Evolutionary conservation across 2,797 vertebrate species (phyloP).

Genomic region (Siniperca scherzeri): DNA sequence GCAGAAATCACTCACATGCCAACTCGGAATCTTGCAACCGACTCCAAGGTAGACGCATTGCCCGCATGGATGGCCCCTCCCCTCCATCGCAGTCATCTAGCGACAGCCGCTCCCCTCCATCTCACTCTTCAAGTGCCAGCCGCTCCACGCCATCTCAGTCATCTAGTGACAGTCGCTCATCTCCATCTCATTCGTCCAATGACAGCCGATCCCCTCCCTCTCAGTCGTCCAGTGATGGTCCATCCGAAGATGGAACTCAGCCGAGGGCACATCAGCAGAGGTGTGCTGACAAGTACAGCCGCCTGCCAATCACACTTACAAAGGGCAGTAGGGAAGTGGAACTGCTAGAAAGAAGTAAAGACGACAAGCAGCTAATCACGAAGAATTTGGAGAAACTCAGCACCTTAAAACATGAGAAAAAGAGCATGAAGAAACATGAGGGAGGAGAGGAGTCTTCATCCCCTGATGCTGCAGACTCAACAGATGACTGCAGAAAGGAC

Average conservation of each 20-base stretch:
- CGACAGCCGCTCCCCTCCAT: constrained; percentile 78
- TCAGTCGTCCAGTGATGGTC: constrained; percentile 59
- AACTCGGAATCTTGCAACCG: constrained; percentile 54
- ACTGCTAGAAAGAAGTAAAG: neutral
- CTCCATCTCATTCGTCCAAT: constrained; percentile 51
- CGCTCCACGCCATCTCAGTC: constrained; percentile 79
- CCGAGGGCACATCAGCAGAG: constrained; percentile 84
- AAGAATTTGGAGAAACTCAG: constrained; percentile 65
- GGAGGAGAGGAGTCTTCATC: constrained; percentile 36
- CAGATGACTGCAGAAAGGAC: constrained; percentile 86
- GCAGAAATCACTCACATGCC: constrained; percentile 71
- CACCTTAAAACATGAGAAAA: constrained; percentile 85
- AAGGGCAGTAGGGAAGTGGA: constrained; percentile 77
- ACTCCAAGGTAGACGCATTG: constrained; percentile 79
- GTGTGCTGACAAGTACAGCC: constrained; percentile 77
- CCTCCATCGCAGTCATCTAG: constrained; percentile 61
- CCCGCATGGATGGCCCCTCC: constrained; percentile 70
- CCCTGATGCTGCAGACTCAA: constrained; percentile 76
- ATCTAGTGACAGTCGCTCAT: constrained; percentile 69
- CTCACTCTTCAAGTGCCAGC: constrained; percentile 64
- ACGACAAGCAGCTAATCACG: neutral
- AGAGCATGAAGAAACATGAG: constrained; percentile 85
- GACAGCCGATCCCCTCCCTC: constrained; percentile 71
- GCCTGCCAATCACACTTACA: constrained; percentile 25
- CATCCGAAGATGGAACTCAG: constrained; percentile 81